Percentiles rank a stretch among this genome's conserved stretches.
phyloP scores from a whole-genome alignment of 2,113 vertebrate species.

The Toxotes chatareus region DNA sequence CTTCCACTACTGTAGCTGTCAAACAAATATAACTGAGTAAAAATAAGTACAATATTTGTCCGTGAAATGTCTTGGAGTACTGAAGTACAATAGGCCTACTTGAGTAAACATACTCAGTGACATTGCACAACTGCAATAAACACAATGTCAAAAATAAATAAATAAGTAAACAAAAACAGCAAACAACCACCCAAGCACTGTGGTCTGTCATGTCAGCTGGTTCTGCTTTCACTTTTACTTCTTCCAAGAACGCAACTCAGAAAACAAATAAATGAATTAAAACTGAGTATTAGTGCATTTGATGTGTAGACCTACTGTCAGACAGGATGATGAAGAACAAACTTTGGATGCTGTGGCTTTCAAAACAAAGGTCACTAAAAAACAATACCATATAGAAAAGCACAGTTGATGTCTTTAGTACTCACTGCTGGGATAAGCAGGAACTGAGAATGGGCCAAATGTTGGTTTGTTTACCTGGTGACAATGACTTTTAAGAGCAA shows the following conservation, averaged over 20 bases:
- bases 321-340: not conserved
- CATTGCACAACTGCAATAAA: too few species aligned
- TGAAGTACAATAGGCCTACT: too few species aligned
- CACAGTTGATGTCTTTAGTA: not conserved
- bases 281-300: too few species aligned
- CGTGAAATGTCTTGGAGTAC: too few species aligned
- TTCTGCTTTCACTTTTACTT: not conserved
- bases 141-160: not conserved
- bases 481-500: conserved; percentile 14
- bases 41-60: not conserved
- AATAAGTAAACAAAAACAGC: not conserved
- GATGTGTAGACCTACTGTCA: too few species aligned
- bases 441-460: not conserved
- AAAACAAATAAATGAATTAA: not conserved
- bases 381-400: not conserved
- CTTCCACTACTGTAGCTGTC: too few species aligned
- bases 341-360: too few species aligned
- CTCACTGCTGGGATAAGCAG: not conserved
- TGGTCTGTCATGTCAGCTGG: not conserved
- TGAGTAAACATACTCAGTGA: too few species aligned
- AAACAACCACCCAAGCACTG: not conserved
- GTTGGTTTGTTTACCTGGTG: conserved; percentile 7
- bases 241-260: not conserved
- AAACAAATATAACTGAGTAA: not conserved
- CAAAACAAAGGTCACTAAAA: not conserved